Percentiles rank a stretch among this genome's conserved stretches.
Conservation (phyloP, 2,797 vertebrate species). For the Gobio occitaniae region DNA sequence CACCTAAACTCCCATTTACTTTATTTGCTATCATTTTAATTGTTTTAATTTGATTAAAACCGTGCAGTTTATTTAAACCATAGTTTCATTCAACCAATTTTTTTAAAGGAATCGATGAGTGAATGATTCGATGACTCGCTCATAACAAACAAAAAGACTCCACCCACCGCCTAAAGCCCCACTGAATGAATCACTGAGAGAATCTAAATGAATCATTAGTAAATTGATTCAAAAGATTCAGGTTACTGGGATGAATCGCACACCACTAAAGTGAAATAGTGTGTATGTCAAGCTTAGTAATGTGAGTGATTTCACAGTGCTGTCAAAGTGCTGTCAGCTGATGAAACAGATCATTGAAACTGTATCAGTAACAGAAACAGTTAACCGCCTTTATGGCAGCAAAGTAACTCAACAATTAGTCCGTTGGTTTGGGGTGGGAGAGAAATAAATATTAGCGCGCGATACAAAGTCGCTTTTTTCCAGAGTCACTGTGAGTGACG, state of each 20-base stretch:
- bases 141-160: not conserved
- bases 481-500: not conserved
- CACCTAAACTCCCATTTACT: not conserved
- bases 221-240: not conserved
- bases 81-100: not conserved
- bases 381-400: conserved; percentile 47
- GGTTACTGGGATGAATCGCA: not conserved
- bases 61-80: not conserved
- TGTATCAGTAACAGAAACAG: conserved; percentile 20
- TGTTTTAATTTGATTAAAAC: not conserved
- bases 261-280: not conserved
- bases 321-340: not conserved
- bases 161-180: not conserved
- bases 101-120: not conserved
- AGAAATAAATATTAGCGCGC: not conserved
- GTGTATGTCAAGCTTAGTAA: not conserved
- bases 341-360: not conserved
- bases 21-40: not conserved
- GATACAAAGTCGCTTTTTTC: conserved; percentile 50
- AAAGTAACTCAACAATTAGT: not conserved
- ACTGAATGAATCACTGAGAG: not conserved
- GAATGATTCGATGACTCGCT: not conserved
- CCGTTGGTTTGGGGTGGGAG: not conserved
- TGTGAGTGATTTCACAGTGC: not conserved
- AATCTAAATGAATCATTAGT: not conserved